phyloP scores from a whole-genome alignment of 2,797 vertebrate genomes.

The Argentina silus region DNA sequence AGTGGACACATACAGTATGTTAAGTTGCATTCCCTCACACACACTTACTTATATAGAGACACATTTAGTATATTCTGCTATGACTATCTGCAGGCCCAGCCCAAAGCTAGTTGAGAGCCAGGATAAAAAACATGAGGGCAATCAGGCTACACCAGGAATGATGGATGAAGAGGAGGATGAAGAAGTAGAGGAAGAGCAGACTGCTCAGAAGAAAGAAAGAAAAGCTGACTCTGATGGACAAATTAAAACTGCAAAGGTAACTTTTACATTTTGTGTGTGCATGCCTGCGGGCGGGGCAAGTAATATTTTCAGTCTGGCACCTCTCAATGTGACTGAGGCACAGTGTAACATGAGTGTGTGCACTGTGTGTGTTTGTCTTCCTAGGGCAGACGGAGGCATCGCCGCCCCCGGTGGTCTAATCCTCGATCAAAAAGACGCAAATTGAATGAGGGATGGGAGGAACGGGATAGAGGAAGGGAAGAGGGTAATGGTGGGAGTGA shows the following conservation, averaged over 20 bases:
- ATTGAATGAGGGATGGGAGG: conserved; percentile 83
- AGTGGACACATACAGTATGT: neutral
- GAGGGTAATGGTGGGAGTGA: conserved; percentile 60
- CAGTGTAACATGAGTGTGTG: neutral
- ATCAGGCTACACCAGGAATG: conserved; percentile 54
- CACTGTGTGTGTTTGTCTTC: neutral
- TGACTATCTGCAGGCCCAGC: conserved; percentile 88
- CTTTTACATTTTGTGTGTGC: neutral
- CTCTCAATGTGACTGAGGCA: too few relatives aligned
- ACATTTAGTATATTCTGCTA: conserved; percentile 52
- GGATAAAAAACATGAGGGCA: conserved; percentile 83
- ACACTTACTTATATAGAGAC: too few relatives aligned
- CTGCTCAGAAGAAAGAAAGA: conserved; percentile 66
- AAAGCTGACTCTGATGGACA: conserved; percentile 78
- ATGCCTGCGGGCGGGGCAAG: too few relatives aligned
- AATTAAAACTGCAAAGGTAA: conserved; percentile 86
- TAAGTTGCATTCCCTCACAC: too few relatives aligned
- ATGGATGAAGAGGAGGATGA: conserved; percentile 71
- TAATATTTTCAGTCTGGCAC: neutral
- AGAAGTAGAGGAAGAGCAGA: conserved; percentile 70
- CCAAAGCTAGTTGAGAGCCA: conserved; percentile 85
- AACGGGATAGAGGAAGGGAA: conserved; percentile 69
- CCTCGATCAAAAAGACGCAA: conserved; percentile 84
- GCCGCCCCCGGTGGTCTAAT: conserved; percentile 87
- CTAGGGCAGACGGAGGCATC: conserved; percentile 76